phyloP scores from a whole-genome alignment of 1,140 invertebrate genomes.

The Tetraneura akinire region DNA sequence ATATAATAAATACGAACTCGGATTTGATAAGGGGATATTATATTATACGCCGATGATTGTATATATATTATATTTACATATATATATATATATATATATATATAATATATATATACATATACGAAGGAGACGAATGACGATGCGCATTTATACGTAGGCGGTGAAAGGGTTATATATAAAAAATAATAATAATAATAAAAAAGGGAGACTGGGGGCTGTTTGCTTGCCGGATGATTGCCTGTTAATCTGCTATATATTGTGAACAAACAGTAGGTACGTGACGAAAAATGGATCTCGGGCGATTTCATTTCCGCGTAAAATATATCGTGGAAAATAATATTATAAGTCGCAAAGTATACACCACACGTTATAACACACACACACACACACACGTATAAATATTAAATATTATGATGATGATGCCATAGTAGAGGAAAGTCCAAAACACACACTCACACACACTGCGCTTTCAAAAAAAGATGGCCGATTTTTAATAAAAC shows the following conservation, averaged over 20 bases:
- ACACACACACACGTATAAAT: background rate
- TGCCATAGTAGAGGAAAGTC: too few relatives aligned
- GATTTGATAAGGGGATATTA: too few relatives aligned
- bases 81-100: background rate
- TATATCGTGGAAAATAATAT: background rate
- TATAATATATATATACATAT: background rate
- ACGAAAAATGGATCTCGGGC: conserved; percentile 31
- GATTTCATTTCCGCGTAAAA: conserved; percentile 44
- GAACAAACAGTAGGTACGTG: conserved; percentile 44
- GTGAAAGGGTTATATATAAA: too few relatives aligned
- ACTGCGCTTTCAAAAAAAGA: background rate
- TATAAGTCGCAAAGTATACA: background rate
- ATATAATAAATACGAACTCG: too few relatives aligned
- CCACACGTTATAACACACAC: background rate
- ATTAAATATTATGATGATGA: too few relatives aligned
- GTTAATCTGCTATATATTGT: conserved; percentile 24
- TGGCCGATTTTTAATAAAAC: conserved; percentile 40
- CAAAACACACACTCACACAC: background rate
- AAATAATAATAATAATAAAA: background rate
- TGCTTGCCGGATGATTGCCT: conserved; percentile 31
- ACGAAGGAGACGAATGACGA: background rate
- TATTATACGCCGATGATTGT: too few relatives aligned
- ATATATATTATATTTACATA: background rate
- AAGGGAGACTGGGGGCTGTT: background rate
- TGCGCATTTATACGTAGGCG: background rate